A percentile compares a stretch with the other conserved stretches of the same genome.
These are phyloP conservation scores for Stictocephala bisonia DNA, from an alignment of 2,888 invertebrate genomes.

Conservation along the genomic window DNA sequence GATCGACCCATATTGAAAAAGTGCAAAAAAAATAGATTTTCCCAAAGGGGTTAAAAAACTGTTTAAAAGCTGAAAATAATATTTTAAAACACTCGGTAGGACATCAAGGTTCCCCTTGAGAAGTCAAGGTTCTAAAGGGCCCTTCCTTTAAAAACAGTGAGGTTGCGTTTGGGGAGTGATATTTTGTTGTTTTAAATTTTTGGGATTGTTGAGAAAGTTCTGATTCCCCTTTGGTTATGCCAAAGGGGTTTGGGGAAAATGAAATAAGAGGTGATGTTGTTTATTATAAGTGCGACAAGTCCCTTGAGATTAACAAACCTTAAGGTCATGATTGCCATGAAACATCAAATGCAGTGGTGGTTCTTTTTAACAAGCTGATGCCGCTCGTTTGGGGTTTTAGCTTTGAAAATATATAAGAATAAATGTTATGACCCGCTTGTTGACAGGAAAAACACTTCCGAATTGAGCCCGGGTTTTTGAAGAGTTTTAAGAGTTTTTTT, in stretches of 20 bases:
- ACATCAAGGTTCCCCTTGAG: not conserved
- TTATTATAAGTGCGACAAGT: conserved; percentile 1
- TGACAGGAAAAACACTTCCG: not conserved
- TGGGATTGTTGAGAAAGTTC: not conserved
- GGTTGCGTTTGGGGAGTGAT: not conserved
- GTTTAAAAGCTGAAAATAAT: too few species aligned
- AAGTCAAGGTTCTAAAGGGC: not conserved
- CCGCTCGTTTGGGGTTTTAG: not conserved
- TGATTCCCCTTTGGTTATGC: not conserved
- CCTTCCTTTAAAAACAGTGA: not conserved
- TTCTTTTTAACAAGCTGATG: not conserved
- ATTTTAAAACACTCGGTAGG: too few species aligned
- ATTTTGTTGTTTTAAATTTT: not conserved
- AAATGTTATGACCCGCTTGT: not conserved
- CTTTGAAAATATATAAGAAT: not conserved
- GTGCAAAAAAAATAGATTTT: too few species aligned
- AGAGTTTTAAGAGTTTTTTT: not conserved
- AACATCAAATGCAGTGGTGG: not conserved
- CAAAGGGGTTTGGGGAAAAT: not conserved
- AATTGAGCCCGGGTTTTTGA: not conserved
- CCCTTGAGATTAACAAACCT: not conserved
- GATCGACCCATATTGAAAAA: too few species aligned
- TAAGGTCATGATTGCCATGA: not conserved
- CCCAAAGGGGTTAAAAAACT: too few species aligned
- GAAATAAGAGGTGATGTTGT: conserved; percentile 11